Evolutionary conservation across 2,888 invertebrate genomes (phyloP).

Genomic region (Lasioglossum oenotherae): DNA sequence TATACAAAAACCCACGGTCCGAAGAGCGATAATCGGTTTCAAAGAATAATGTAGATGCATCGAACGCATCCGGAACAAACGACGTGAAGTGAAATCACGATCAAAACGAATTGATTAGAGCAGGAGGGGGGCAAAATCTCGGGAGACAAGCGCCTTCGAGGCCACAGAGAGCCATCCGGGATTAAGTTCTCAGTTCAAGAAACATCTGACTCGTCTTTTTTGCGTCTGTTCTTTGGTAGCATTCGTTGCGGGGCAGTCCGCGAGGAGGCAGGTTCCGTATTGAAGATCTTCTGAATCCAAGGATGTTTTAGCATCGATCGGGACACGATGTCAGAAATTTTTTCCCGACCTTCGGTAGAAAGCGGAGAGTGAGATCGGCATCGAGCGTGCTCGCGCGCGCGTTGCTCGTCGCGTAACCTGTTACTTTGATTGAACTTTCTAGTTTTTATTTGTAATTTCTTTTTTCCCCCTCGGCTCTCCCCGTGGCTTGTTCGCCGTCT

Average conservation of each 20-base stretch:
- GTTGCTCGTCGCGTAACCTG: constrained; percentile 24
- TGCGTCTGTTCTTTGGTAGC: background rate
- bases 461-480: background rate
- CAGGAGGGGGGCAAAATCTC: background rate
- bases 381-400: background rate
- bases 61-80: background rate
- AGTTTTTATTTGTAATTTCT: constrained; percentile 29
- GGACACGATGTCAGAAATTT: constrained; percentile 9
- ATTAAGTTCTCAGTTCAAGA: constrained; percentile 12
- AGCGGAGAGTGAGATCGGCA: constrained; percentile 27
- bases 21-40: background rate
- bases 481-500: background rate
- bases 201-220: constrained; percentile 2
- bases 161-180: background rate
- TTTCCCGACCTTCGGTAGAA: constrained; percentile 26
- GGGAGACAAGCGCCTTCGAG: background rate
- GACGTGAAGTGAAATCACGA: background rate
- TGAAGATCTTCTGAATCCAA: constrained; percentile 3
- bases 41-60: background rate
- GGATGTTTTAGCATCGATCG: constrained; percentile 6
- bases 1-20: background rate
- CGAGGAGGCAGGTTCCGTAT: constrained; percentile 1
- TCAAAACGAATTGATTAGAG: background rate
- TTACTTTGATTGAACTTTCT: constrained; percentile 42
- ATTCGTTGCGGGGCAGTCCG: background rate